phyloP scores from a whole-genome alignment of 2,888 invertebrate genomes.

The Girardia tigrina region DNA sequence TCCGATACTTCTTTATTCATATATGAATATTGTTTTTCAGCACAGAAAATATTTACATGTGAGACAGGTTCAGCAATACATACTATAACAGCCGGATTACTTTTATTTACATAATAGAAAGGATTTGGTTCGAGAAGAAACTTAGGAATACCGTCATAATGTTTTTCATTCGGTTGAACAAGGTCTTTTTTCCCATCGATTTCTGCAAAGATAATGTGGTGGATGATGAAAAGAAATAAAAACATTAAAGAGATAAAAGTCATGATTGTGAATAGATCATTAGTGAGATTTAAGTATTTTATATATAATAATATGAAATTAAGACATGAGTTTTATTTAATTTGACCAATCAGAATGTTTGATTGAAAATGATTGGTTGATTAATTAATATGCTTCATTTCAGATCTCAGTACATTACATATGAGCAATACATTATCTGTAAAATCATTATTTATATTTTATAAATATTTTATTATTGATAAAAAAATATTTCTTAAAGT shows the following conservation, averaged over 20 bases:
- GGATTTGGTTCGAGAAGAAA: conserved; percentile 75
- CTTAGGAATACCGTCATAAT: conserved; percentile 55
- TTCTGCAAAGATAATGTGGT: conserved; percentile 10
- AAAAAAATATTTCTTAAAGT: no score
- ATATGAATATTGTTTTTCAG: conserved; percentile 46
- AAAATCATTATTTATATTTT: no score
- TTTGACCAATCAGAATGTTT: not conserved
- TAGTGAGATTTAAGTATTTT: not conserved
- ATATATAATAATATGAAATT: not conserved
- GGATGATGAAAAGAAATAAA: not conserved
- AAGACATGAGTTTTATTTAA: not conserved
- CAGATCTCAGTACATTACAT: no score
- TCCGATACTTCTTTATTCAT: not conserved
- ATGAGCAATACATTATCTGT: no score
- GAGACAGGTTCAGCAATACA: conserved; percentile 81
- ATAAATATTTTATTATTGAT: no score
- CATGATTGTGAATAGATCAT: not conserved
- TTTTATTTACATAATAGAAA: conserved; percentile 66
- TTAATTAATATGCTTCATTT: no score
- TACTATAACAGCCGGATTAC: conserved; percentile 70
- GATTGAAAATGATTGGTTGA: not conserved
- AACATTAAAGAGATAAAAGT: no score
- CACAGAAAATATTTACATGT: conserved; percentile 76
- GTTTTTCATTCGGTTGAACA: conserved; percentile 30
- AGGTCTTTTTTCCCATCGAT: conserved; percentile 31